These are phyloP conservation scores for Macaria notata DNA, from an alignment of 2,888 invertebrate species.

Conservation along the genomic window DNA sequence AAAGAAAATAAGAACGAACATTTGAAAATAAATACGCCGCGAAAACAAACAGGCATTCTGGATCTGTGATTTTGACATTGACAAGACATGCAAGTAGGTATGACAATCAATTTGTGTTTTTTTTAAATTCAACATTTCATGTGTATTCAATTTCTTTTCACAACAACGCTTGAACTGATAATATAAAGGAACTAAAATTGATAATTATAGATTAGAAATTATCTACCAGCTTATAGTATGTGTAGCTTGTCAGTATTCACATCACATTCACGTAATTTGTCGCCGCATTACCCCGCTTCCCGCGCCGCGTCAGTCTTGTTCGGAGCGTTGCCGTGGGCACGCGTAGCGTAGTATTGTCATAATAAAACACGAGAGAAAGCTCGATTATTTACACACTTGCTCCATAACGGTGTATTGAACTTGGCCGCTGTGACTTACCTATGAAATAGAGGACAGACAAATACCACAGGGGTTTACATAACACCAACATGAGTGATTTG, in stretches of 20 bases:
- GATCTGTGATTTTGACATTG: no score
- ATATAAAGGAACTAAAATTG: no score
- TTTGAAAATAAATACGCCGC: background rate
- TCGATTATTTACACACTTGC: slow-evolving; percentile 4
- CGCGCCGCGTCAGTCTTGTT: slow-evolving; percentile 3
- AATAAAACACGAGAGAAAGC: slow-evolving; percentile 19
- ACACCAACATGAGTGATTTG: slow-evolving; percentile 32
- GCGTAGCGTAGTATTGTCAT: background rate
- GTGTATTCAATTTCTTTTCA: no score
- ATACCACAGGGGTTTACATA: background rate
- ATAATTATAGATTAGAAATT: no score
- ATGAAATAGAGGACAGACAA: slow-evolving; percentile 2
- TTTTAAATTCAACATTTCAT: no score
- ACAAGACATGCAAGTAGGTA: no score
- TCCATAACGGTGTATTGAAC: slow-evolving; percentile 7
- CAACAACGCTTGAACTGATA: no score
- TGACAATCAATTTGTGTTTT: no score
- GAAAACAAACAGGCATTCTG: no score
- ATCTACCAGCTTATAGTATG: no score
- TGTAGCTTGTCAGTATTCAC: no score
- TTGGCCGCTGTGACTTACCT: background rate
- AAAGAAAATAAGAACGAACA: background rate
- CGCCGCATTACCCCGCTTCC: background rate
- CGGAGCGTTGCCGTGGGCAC: background rate
- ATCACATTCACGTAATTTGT: no score